Evolutionary conservation across 1,140 invertebrate genomes (phyloP).

Genomic region (Lutraria rhynchaena): DNA sequence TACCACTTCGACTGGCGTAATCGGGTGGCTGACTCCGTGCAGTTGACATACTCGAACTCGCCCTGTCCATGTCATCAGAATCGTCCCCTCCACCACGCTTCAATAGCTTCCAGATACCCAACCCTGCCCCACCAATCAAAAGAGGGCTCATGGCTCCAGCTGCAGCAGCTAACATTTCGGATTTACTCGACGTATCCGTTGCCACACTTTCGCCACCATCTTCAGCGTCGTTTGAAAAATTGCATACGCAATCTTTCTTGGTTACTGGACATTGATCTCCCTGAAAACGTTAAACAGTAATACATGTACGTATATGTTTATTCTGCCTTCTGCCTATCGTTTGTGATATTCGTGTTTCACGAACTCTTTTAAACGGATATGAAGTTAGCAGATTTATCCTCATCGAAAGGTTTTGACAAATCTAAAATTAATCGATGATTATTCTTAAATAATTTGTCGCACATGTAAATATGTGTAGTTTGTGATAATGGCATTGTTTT

Average conservation of each 20-base stretch:
- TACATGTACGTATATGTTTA: too few species aligned
- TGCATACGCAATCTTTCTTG: conserved; percentile 32
- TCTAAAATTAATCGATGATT: too few species aligned
- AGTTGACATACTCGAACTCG: conserved; percentile 11
- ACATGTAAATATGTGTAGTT: too few species aligned
- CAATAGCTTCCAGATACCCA: conserved; percentile 54
- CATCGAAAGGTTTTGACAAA: too few species aligned
- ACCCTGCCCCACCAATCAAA: conserved; percentile 51
- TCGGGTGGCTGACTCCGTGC: conserved; percentile 15
- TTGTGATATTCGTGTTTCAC: too few species aligned
- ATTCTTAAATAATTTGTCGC: too few species aligned
- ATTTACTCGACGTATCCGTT: conserved; percentile 17
- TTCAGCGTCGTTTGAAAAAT: conserved; percentile 38
- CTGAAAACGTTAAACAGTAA: too few species aligned
- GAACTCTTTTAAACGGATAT: too few species aligned
- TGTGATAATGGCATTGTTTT: too few species aligned
- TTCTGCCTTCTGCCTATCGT: too few species aligned
- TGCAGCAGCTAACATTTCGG: conserved; percentile 44
- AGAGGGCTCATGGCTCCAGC: conserved; percentile 56
- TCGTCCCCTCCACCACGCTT: background rate
- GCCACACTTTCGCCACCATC: conserved; percentile 34
- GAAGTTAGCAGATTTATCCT: too few species aligned
- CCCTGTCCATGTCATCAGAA: background rate
- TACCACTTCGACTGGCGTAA: conserved; percentile 42
- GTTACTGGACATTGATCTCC: conserved; percentile 28